Evolutionary conservation across 2,113 vertebrate genomes (phyloP), one percentile per base, ranked within the genome.

Genomic region (Larimichthys crocea): DNA sequence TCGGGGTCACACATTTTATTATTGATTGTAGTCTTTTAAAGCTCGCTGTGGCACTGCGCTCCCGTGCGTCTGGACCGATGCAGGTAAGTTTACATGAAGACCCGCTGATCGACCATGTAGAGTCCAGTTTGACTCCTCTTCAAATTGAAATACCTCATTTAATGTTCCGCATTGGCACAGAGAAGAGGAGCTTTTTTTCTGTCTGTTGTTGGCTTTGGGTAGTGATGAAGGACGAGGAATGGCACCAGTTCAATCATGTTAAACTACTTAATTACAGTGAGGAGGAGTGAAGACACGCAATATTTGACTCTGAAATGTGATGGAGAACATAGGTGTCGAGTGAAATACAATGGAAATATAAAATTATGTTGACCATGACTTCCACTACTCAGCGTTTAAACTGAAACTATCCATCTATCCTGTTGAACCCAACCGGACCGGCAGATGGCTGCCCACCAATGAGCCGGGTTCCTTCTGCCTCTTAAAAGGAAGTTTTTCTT

Each of bases 31-130:
- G 61, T 57, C 44, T 66, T 11, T n/a, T 48, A 31, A 31, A 64
- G 22, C 3, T n/a, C 20, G 11, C 12, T 11, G 46, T 56, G 49
- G 35, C 80, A 1, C 67, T 79, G 81, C 90, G 76, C 79, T 74
- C 71, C 44, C 1, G 79, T 11, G 88, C 80, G 66, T 69, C 55
- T 22, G 2, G 26, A 29, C 42, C 14, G 35, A 81, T 24, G 19
- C 80, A 71, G 73, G 68, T 60, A 74, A 71, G 79, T 83, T 78
- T 80, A 6, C 20, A 60, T 49, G 2, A 9, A 56, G 20, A 53
- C 29, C 22, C 22, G 14, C 31, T 3, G 44, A 76, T 52, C 52
- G 57, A 6, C 46, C 52, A 1, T 20, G 17, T 7, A 16, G 52
- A 35, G 44, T 5, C 29, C 20, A 10, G 17, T 44, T 4, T 29